These are phyloP conservation scores for Hyperoplus immaculatus DNA, from an alignment of 2,797 vertebrate genomes.

Conservation along the genomic window DNA sequence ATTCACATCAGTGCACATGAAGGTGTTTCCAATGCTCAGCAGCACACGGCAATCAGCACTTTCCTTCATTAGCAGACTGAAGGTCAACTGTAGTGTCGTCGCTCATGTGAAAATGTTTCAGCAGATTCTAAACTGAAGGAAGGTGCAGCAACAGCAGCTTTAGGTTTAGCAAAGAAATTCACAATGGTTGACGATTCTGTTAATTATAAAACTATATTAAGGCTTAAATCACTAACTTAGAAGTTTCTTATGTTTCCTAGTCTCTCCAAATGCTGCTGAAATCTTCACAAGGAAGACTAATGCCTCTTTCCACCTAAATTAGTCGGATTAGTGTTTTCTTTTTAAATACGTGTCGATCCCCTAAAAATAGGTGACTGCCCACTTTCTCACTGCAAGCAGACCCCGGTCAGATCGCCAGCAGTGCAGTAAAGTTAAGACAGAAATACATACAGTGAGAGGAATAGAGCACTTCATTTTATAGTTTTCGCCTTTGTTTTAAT, in stretches of 20 bases:
- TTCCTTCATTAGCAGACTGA: conserved; percentile 62
- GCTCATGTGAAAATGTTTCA: conserved; percentile 24
- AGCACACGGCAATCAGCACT: conserved; percentile 60
- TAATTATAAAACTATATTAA: not conserved
- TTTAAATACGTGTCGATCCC: no score
- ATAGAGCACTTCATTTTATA: no score
- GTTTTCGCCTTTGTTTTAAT: no score
- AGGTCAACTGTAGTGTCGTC: conserved; percentile 57
- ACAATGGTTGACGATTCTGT: not conserved
- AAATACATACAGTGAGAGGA: no score
- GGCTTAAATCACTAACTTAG: not conserved
- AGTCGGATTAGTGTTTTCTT: no score
- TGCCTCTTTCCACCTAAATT: no score
- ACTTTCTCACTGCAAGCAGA: no score
- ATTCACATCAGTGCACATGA: conserved; percentile 64
- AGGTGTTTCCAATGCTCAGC: conserved; percentile 66
- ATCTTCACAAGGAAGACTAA: no score
- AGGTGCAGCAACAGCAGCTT: conserved; percentile 28
- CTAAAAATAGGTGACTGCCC: no score
- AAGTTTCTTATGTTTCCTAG: not conserved
- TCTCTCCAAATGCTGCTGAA: not conserved
- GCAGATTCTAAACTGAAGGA: conserved; percentile 21
- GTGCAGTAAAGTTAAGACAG: no score
- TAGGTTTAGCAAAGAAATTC: not conserved
- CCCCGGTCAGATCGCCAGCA: no score